Evolutionary conservation across 2,797 vertebrate species (phyloP), one percentile per base, ranked within the genome.

Genomic region (Manis pentadactyla): DNA sequence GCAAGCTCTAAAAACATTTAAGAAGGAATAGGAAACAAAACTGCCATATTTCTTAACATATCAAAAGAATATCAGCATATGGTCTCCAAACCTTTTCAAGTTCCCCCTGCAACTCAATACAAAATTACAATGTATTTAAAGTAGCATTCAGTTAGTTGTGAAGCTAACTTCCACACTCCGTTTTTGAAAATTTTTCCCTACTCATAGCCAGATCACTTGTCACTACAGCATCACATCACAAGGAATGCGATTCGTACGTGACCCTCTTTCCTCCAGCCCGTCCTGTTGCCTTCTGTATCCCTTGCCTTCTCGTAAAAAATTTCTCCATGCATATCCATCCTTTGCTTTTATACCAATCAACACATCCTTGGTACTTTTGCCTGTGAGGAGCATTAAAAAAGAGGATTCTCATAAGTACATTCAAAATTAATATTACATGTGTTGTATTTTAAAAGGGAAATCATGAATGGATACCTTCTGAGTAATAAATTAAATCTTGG

Each of bases 1-100:
- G 51, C 53, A 94, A 96, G 23, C 39, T 96, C 74, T 82, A 69
- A 96, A 96, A 84, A 71, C 55, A 94, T 74, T 94, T 51, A 63
- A 64, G 78, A 96, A 69, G 74, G 11, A 61, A 55, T 37, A 83
- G 66, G 34, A 96, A 97, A 83, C 29, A 88, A 90, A 92, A 90
- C 25, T 14, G 37, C 49, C n/a, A 4, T 83, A 83, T 87, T 90
- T 92, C 51, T 91, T 95, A 94, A 92, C 75, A 84, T 61, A 96
- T 39, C 61, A 74, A 94, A 84, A 93, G 66, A 84, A 78, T 78
- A 92, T 79, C 81, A 94, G 81, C 92, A 86, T 75, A 75, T 87
- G 46, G 23, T 61, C 19, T 95, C 46, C 29, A 92, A 42, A n/a
- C 5, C 51, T 82, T 90, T 95, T 75, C 4, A n/a, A 63, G 31